Evolutionary conservation across 2,113 vertebrate genomes (phyloP).

Genomic region (Pygathrix nemaeus): DNA sequence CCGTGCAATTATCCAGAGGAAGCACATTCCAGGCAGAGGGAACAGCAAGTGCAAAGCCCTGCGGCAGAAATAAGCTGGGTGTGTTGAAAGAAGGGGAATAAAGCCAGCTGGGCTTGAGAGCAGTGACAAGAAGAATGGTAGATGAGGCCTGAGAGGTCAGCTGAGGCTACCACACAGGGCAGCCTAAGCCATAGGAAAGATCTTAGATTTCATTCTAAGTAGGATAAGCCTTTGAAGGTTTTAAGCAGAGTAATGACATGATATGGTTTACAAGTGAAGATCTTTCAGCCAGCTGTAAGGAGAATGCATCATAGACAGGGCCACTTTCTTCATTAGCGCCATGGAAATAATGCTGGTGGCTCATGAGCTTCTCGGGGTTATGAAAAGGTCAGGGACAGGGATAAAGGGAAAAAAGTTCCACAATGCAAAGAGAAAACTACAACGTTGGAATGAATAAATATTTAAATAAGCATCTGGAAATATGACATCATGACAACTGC

Average conservation of each 20-base stretch:
- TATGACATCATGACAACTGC: neutral
- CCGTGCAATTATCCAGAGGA: neutral
- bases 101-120: neutral
- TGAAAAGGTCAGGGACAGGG: neutral
- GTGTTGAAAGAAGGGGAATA: neutral
- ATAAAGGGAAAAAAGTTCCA: neutral
- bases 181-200: conserved; percentile 10
- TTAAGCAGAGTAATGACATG: neutral
- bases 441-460: neutral
- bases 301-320: neutral
- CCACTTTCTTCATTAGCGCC: conserved; percentile 1
- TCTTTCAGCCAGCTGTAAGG: neutral
- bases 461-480: conserved; percentile 32
- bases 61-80: neutral
- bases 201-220: neutral
- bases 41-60: neutral
- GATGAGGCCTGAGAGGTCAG: neutral
- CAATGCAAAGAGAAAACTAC: neutral
- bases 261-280: neutral
- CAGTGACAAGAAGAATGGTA: neutral
- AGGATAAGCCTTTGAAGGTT: conserved; percentile 28
- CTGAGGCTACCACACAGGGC: neutral
- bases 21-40: neutral
- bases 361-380: neutral
- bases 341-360: neutral